Evolutionary conservation across 2,888 invertebrate species (phyloP), one percentile per base, ranked within the genome.

Genomic region (Macrophya alboannulata): DNA sequence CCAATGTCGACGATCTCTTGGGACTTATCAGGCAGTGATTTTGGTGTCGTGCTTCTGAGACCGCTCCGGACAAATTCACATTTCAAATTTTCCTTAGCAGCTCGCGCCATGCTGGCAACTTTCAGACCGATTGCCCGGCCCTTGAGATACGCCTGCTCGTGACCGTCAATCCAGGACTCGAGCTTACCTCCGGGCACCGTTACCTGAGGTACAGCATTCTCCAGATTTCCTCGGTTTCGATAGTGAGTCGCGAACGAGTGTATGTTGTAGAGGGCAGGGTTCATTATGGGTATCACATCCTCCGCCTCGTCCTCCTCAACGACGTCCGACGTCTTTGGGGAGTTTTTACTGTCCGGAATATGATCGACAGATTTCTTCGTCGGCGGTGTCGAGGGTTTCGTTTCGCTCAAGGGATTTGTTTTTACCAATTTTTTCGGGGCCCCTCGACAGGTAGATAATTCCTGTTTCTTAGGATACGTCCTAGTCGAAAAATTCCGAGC

Each of bases 101-200:
- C 86, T 65, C 82, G 79, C 2, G 88, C 88, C 83, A 87, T 87
- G 76, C 68, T 83, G 4, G 77, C 82, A 1, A 88, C 85, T n/a
- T 81, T 87, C 59, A 86, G n/a, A 31, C 87, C 88, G 2, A 88
- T 71, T 12, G 85, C 82, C 51, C 85, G 85, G n/a, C 88, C 88
- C 51, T 76, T 87, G 17, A 72, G 74, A 59, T 84, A 88, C 21
- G 59, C 77, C 25, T 81, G 77, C 40, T 59, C 83, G 48, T 83
- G 83, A 0, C 83, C 83, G 68, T 71, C 37, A 43, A 83, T 68
- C 71, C 83, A 83, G 37, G 83, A 48, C 31, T 68, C 48, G 62
- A 68, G 21, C 37, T 37, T 83, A 31, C 48, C 25, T 9, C 31
- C 48, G 8, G 43, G 31, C 17, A 55, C 17, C 51, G 10, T 31